Conservation (phyloP, 2,888 invertebrate genomes). For the Bellardia pandia region DNA sequence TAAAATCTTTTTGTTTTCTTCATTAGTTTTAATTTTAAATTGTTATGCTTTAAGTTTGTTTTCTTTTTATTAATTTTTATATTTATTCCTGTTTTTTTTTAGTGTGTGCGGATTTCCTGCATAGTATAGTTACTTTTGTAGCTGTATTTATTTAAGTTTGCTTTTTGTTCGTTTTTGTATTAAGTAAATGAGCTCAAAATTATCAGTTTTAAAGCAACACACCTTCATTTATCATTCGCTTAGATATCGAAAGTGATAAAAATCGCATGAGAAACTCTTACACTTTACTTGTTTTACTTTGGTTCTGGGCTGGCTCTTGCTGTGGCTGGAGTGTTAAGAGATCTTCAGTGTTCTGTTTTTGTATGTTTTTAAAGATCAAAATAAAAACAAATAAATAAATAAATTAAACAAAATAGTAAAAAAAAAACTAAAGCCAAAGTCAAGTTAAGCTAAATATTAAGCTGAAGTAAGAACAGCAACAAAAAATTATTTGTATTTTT, state of each 20-base stretch:
- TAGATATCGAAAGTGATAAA: conserved; percentile 76
- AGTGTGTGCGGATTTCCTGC: conserved; percentile 68
- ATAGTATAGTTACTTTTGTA: conserved; percentile 34
- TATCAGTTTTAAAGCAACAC: conserved; percentile 74
- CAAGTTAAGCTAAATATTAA: conserved; percentile 34
- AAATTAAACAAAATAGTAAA: background rate
- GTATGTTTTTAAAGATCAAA: conserved; percentile 51
- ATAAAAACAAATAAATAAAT: conserved; percentile 64
- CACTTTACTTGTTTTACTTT: conserved; percentile 47
- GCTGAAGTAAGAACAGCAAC: conserved; percentile 41
- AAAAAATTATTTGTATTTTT: conserved; percentile 70
- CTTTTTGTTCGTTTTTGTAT: conserved; percentile 25
- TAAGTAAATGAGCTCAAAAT: conserved; percentile 70
- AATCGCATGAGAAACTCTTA: conserved; percentile 74
- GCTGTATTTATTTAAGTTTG: background rate
- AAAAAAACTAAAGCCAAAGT: conserved; percentile 42
- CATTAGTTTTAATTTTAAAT: conserved; percentile 11
- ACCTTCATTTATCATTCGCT: conserved; percentile 76
- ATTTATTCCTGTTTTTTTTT: conserved; percentile 22
- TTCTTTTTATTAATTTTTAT: background rate
- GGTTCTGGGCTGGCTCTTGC: background rate
- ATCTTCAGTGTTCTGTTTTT: conserved; percentile 68
- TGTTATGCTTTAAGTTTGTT: background rate
- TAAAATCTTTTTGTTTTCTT: background rate
- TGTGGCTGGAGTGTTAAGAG: conserved; percentile 62